These are phyloP conservation scores for Pecten maximus DNA, from an alignment of 2,888 invertebrate species.

Conservation along the genomic window DNA sequence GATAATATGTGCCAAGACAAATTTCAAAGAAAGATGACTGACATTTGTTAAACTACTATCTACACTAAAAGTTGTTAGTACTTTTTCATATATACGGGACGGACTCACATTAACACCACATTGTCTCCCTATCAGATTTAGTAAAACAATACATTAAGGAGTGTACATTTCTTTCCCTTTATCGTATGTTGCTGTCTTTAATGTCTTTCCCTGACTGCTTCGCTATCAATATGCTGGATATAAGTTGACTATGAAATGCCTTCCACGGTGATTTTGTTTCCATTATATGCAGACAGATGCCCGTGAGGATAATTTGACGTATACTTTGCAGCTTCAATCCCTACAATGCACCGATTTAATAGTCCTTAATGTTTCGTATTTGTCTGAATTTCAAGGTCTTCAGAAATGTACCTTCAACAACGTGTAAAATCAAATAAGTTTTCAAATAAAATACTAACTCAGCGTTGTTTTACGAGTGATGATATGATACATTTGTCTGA, in stretches of 20 bases:
- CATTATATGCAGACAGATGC: neutral
- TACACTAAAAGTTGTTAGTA: no score
- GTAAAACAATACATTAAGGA: no score
- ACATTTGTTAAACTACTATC: no score
- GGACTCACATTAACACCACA: no score
- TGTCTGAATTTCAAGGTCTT: neutral
- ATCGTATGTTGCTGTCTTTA: neutral
- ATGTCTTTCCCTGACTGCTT: neutral
- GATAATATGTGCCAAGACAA: no score
- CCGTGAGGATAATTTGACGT: neutral
- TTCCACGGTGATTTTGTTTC: neutral
- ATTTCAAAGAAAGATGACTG: no score
- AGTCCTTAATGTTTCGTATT: neutral
- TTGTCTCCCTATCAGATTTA: no score
- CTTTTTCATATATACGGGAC: no score
- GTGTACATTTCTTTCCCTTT: neutral
- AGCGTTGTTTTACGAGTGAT: no score
- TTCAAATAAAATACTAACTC: neutral
- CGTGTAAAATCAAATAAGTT: neutral
- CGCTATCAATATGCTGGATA: neutral
- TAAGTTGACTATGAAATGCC: neutral
- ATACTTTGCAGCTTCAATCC: neutral
- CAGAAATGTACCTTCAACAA: neutral
- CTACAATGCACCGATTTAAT: neutral
- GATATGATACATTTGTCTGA: no score